Percentiles rank a stretch among this genome's conserved stretches.
Conservation (phyloP, 2,113 vertebrate species). For the Eulemur rufifrons region DNA sequence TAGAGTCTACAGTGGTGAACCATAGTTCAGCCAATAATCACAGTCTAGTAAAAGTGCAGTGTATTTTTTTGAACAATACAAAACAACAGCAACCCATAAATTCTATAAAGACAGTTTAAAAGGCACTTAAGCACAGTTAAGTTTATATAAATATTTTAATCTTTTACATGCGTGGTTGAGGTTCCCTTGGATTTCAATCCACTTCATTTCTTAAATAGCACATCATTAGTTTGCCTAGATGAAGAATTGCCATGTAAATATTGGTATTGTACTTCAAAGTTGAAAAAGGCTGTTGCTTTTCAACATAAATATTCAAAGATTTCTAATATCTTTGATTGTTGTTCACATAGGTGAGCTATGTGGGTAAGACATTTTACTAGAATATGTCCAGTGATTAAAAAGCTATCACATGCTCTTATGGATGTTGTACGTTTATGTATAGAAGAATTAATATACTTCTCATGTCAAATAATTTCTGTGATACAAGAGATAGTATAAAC, state of each 20-base stretch:
- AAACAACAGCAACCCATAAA: slow-evolving; percentile 58
- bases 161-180: slow-evolving; percentile 58
- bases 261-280: background rate
- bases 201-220: slow-evolving; percentile 51
- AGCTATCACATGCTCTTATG: background rate
- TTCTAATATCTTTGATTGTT: slow-evolving; percentile 40
- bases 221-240: slow-evolving; percentile 57
- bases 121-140: slow-evolving; percentile 69
- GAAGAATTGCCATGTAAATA: slow-evolving; percentile 63
- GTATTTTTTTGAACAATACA: slow-evolving; percentile 28
- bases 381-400: slow-evolving; percentile 49
- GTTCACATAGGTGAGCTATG: slow-evolving; percentile 51
- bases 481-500: background rate
- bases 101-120: slow-evolving; percentile 69
- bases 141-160: slow-evolving; percentile 81
- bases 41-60: background rate
- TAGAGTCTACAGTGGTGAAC: background rate
- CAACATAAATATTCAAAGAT: slow-evolving; percentile 59
- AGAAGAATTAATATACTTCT: slow-evolving; percentile 8
- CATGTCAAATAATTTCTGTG: slow-evolving; percentile 22
- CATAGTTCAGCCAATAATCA: slow-evolving; percentile 16
- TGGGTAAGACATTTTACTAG: background rate
- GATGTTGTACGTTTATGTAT: background rate
- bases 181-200: slow-evolving; percentile 56
- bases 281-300: slow-evolving; percentile 51